Evolutionary conservation across 2,113 vertebrate species (phyloP).

Genomic region (Nettapus auritus): DNA sequence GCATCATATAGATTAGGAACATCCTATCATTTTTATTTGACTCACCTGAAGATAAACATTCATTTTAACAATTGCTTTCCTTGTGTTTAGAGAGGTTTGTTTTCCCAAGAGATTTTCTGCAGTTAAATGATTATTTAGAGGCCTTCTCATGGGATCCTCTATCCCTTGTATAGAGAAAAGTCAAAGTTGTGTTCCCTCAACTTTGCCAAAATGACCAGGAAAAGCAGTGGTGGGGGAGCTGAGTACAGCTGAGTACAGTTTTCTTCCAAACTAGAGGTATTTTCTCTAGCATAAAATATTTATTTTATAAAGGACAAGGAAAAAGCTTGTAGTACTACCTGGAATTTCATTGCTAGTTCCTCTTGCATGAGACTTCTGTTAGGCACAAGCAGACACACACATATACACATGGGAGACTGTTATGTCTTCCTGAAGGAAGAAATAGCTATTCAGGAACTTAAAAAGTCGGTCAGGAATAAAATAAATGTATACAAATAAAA

Average conservation of each 20-base stretch:
- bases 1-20: not conserved
- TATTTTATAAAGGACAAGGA: not conserved
- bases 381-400: not conserved
- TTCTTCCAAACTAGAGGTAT: not conserved
- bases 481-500: not conserved
- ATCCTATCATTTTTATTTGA: not conserved
- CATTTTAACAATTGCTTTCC: not conserved
- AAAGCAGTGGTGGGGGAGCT: not conserved
- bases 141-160: not conserved
- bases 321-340: not conserved
- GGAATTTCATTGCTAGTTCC: not conserved
- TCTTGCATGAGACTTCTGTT: not conserved
- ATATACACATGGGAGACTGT: not conserved
- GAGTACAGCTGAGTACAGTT: not conserved
- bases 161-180: not conserved
- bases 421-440: not conserved
- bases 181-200: not conserved
- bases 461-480: not conserved
- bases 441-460: not conserved
- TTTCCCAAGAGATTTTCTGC: not conserved
- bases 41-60: not conserved
- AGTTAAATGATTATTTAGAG: not conserved
- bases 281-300: not conserved
- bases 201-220: not conserved
- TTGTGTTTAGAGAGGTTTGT: not conserved